Base-by-base conservation (phyloP, 2,888 invertebrate genomes). In the Chesias legatella region DNA sequence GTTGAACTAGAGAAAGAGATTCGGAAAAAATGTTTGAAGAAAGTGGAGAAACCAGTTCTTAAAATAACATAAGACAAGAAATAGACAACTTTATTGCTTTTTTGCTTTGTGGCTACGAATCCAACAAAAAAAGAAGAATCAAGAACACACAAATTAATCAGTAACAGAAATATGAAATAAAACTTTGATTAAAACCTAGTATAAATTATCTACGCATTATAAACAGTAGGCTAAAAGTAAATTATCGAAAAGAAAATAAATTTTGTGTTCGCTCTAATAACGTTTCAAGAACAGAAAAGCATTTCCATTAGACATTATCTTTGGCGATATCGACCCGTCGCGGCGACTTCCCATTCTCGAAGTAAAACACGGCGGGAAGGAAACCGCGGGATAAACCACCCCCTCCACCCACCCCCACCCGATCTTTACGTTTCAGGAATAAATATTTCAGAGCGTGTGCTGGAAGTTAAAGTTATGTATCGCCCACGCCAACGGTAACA, bases 361-460 rank as follows among this genome's bases (percentile, higher is more conserved):
- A 88, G 86, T 86, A 85, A 86, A 88, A 88, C 86, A 86, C 85
- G 86, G 78, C 77, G 85, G 86, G 82, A 80, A 84, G 85, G 85
- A 85, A 88, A 88, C 86, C 86, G 85, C 86, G 86, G 85, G 85
- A 84, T 85, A 85, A 83, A 82, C 85, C 82, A 51, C 74, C 77
- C 72, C 57, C 66, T 50, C 67, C 66, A 46, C 27, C 55, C 42
- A 39, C 54, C 66, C 73, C 72, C 73, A 61, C 79, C 81, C 83
- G 83, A 84, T 86, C 86, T 86, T 86, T 86, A 86, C 88, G 85
- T 85, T 86, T 86, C 85, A 85, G 84, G 86, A 86, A 88, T 88
- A 86, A 86, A 88, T 88, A 88, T 86, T 88, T 86, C 86, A 88
- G 86, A 86, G 84, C 85, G 84, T 86, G 85, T 86, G 86, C 86